Evolutionary conservation across 1,140 invertebrate species (phyloP).

Genomic region (Marisa cornuarietis): DNA sequence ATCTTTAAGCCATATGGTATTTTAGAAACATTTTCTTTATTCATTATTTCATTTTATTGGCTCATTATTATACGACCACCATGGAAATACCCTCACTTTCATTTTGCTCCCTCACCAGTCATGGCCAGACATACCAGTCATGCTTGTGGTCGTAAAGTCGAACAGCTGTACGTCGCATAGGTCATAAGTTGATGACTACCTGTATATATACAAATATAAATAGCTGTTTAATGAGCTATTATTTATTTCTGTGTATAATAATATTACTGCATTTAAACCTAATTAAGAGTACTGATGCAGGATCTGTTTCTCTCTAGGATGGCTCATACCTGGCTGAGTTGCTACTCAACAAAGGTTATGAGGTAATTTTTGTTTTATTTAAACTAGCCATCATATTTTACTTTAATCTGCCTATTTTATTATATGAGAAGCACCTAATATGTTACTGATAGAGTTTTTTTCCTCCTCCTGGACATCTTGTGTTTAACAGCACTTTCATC

Average conservation of each 20-base stretch:
- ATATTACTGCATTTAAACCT: neutral
- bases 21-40: too few species aligned
- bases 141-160: too few species aligned
- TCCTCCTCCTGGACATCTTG: neutral
- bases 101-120: too few species aligned
- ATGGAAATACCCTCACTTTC: too few species aligned
- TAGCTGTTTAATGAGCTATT: neutral
- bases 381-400: neutral
- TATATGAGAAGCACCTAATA: neutral
- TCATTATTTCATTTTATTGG: too few species aligned
- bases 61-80: too few species aligned
- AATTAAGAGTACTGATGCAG: neutral
- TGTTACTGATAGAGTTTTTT: neutral
- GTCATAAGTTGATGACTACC: too few species aligned
- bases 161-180: too few species aligned
- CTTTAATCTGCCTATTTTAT: neutral
- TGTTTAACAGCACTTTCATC: neutral
- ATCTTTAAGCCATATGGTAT: too few species aligned
- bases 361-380: slow-evolving; percentile 64
- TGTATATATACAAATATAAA: neutral
- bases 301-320: slow-evolving; percentile 77
- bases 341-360: slow-evolving; percentile 91
- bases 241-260: neutral
- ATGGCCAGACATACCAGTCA: too few species aligned
- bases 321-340: slow-evolving; percentile 99